Base-by-base conservation (phyloP, 1,140 invertebrate genomes). In the Camponotus floridanus region DNA sequence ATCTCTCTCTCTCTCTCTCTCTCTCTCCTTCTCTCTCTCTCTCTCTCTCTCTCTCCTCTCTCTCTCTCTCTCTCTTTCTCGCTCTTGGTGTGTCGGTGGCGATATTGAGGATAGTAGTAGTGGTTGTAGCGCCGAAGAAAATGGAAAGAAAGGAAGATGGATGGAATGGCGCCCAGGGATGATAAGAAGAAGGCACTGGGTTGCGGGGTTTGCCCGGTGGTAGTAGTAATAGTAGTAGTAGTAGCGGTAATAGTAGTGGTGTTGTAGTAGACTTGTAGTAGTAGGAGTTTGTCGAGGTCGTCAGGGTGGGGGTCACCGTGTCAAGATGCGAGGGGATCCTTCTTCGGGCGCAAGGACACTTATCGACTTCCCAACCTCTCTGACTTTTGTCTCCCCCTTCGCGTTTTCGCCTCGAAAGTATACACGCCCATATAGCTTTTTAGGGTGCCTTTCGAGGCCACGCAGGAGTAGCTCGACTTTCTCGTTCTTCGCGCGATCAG, bases 101-200 rank as follows among this genome's bases (percentile, higher is more conserved):
- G 71, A 61, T 51, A 39, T 48, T 59, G 74, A 26, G 21, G 55
- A 31, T 76, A 21, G 87, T 81, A 68, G 87, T 86, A 84, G 84
- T 88, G 70, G 36, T 65, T 67, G 55, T 90, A 90, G 91, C 88
- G 86, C 88, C 89, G 90, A 94, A 93, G 93, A 95, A 95, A 94
- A 94, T 93, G 93, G 92, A 95, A 95, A 95, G 94, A 94, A 94
- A 93, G 91, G 93, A 95, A 95, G 94, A 94, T 94, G 94, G 93
- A 95, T 94, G 94, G 93, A 94, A 92, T 85, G 92, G 91, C 91
- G 93, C 84, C 81, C 76, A 87, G 88, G 88, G 90, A 91, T 91
- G 91, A 92, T 90, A 91, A 92, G 91, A 91, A 88, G 86, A 87
- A 85, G 80, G 48, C 83, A 89, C 64, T 74, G 68, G 86, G 67